These are phyloP conservation scores for Silurus meridionalis DNA, from an alignment of 2,113 vertebrate species.

Conservation along the genomic window DNA sequence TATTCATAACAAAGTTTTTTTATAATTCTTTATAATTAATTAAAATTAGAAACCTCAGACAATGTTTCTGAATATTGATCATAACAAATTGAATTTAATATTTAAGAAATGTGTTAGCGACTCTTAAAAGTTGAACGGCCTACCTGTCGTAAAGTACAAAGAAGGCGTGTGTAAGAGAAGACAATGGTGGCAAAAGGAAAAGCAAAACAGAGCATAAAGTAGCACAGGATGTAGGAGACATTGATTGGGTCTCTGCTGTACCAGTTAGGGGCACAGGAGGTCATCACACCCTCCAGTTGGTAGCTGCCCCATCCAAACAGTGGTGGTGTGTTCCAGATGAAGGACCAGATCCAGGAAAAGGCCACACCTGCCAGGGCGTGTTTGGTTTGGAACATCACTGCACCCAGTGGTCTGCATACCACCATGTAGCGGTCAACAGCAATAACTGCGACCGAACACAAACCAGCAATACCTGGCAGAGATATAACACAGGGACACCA, in stretches of 20 bases:
- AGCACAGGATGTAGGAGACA: slow-evolving; percentile 74
- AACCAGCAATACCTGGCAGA: slow-evolving; percentile 67
- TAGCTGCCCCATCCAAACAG: slow-evolving; percentile 78
- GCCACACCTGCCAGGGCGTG: slow-evolving; percentile 70
- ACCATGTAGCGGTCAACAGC: slow-evolving; percentile 74
- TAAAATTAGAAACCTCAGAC: background rate
- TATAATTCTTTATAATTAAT: too few relatives aligned
- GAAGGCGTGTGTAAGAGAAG: slow-evolving; percentile 64
- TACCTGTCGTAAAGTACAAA: slow-evolving; percentile 73
- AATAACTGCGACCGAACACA: slow-evolving; percentile 73
- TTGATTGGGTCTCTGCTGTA: slow-evolving; percentile 67
- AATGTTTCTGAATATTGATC: background rate
- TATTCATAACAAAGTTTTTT: background rate
- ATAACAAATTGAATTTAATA: background rate
- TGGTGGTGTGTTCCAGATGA: slow-evolving; percentile 76
- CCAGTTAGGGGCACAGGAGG: slow-evolving; percentile 74
- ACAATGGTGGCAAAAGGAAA: slow-evolving; percentile 70
- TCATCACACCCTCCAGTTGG: slow-evolving; percentile 70
- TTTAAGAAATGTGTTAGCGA: background rate
- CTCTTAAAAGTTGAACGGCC: slow-evolving; percentile 6
- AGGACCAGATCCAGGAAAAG: slow-evolving; percentile 75
- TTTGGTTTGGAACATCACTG: slow-evolving; percentile 65
- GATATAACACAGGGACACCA: background rate
- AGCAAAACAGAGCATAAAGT: slow-evolving; percentile 72
- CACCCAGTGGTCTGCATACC: slow-evolving; percentile 71